phyloP scores from a whole-genome alignment of 1,140 invertebrate genomes.

The Lasioglossum baleicum region DNA sequence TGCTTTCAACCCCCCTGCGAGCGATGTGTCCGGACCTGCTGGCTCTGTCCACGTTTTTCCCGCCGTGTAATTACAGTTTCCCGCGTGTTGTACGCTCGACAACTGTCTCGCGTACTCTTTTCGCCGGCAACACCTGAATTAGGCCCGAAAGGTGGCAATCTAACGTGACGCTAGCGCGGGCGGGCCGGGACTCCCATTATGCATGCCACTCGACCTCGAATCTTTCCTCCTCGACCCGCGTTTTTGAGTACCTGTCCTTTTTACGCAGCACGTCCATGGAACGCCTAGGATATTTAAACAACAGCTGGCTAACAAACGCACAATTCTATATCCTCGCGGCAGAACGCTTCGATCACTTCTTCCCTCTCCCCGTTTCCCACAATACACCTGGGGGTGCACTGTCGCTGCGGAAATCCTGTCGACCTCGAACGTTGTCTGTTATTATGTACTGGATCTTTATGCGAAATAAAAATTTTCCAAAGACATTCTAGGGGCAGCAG shows the following conservation, averaged over 20 bases:
- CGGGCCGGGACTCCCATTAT: background rate
- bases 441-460: no score
- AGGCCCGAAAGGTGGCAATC: slow-evolving; percentile 37
- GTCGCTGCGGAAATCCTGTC: no score
- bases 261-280: no score
- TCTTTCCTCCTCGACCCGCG: background rate
- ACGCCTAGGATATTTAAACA: no score
- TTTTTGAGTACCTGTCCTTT: background rate
- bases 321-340: no score
- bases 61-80: slow-evolving; percentile 73
- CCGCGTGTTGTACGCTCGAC: slow-evolving; percentile 58
- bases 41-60: slow-evolving; percentile 56
- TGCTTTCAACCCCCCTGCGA: slow-evolving; percentile 28
- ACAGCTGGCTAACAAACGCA: no score
- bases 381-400: no score
- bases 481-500: no score
- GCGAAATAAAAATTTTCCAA: no score
- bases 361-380: no score
- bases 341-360: no score
- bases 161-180: background rate
- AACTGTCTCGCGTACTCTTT: slow-evolving; percentile 32
- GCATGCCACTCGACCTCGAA: background rate
- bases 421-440: no score
- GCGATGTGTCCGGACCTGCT: slow-evolving; percentile 30
- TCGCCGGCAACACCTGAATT: slow-evolving; percentile 23